phyloP scores from a whole-genome alignment of 2,888 invertebrate species.

The Gryllus longicercus region DNA sequence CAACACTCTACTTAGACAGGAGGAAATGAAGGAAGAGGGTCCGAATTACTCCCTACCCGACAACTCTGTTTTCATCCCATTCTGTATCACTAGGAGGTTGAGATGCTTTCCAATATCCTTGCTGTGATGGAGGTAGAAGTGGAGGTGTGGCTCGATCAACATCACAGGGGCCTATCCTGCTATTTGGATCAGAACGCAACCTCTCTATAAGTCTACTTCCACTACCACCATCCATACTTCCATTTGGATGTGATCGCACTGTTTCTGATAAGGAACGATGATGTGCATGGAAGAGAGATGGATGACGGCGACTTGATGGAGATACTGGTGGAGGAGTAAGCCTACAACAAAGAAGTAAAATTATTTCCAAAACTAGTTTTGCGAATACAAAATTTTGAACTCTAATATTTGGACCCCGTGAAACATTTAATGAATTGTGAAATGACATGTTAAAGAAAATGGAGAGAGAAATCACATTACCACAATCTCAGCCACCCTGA shows the following conservation, averaged over 20 bases:
- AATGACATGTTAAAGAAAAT: no score
- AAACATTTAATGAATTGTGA: neutral
- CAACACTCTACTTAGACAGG: neutral
- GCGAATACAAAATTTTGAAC: no score
- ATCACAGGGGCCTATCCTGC: conserved; percentile 4
- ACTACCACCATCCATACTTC: conserved; percentile 19
- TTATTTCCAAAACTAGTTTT: neutral
- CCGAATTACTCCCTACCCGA: conserved; percentile 37
- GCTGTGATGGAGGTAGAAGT: conserved; percentile 26
- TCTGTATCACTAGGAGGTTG: conserved; percentile 31
- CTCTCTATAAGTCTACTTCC: conserved; percentile 25
- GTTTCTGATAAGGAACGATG: conserved; percentile 36
- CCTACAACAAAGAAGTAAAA: conserved; percentile 32
- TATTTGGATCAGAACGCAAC: conserved; percentile 19
- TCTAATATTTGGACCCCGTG: no score
- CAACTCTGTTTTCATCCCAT: conserved; percentile 39
- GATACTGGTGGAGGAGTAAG: conserved; percentile 41
- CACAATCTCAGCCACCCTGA: no score
- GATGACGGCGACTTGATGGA: conserved; percentile 42
- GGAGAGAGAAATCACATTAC: no score
- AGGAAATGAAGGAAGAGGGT: conserved; percentile 29
- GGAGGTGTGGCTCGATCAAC: conserved; percentile 20
- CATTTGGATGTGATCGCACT: conserved; percentile 28
- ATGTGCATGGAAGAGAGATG: conserved; percentile 39
- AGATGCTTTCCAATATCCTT: conserved; percentile 33